A percentile compares a stretch with the other conserved stretches of the same genome.
Conservation (phyloP, 92 coral and sea anemone genomes). For the Heteractis magnifica region DNA sequence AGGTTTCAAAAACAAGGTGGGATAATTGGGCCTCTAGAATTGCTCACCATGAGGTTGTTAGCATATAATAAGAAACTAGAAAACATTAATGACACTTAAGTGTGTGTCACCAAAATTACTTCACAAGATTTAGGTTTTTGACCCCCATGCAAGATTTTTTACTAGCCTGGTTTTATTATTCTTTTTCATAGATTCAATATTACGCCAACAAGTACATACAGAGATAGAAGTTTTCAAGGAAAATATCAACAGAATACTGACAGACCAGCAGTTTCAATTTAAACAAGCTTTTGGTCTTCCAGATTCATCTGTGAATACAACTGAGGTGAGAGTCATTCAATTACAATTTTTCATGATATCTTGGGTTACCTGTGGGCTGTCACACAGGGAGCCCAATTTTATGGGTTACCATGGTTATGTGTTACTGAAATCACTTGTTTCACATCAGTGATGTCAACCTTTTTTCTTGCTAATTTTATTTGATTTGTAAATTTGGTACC, state of each 20-base stretch:
- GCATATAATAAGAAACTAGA: no score
- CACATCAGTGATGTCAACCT: not conserved
- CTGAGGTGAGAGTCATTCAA: conserved; percentile 55
- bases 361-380: not conserved
- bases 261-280: conserved; percentile 86
- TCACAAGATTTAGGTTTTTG: no score
- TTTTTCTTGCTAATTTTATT: not conserved
- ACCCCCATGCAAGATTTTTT: no score
- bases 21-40: no score
- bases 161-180: not conserved
- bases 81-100: no score
- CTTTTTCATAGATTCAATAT: conserved; percentile 54
- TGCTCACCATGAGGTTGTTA: no score
- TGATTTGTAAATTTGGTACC: no score
- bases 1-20: no score
- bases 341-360: not conserved
- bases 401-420: not conserved
- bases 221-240: conserved; percentile 80
- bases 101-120: no score
- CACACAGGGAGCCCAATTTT: not conserved
- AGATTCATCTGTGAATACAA: conserved; percentile 43
- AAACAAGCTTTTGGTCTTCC: conserved; percentile 79
- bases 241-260: conserved; percentile 69
- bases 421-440: no score
- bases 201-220: conserved; percentile 75